Conservation (phyloP, 2,888 invertebrate genomes). For the Stenichneumon culpator region DNA sequence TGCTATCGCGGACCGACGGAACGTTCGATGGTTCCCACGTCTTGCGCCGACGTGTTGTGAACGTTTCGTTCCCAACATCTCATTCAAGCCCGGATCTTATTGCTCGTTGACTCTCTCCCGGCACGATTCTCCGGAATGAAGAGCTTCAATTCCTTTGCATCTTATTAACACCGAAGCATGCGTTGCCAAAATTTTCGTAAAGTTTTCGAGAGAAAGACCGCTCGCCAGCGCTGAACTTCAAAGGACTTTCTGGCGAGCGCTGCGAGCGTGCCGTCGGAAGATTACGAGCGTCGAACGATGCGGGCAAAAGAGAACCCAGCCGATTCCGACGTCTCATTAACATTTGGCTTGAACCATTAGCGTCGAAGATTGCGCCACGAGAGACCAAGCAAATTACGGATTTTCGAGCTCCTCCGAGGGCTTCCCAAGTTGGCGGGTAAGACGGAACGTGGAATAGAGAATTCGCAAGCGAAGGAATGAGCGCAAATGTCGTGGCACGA, state of each 20-base stretch:
- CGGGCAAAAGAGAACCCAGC: neutral
- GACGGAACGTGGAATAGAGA: neutral
- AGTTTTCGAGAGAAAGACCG: conserved; percentile 9
- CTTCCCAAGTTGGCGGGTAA: neutral
- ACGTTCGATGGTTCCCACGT: conserved; percentile 63
- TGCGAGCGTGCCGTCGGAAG: conserved; percentile 44
- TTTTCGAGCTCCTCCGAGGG: neutral
- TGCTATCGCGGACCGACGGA: conserved; percentile 58
- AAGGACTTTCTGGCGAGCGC: conserved; percentile 7
- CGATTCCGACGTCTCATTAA: conserved; percentile 1
- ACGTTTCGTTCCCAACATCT: conserved; percentile 23
- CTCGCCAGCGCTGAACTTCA: neutral
- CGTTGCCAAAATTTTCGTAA: neutral
- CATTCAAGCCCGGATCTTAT: conserved; percentile 25
- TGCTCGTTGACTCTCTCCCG: conserved; percentile 16
- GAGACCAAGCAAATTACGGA: conserved; percentile 7
- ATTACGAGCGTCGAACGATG: conserved; percentile 1
- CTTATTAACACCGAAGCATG: neutral
- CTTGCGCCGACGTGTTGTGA: conserved; percentile 2
- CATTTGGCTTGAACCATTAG: neutral
- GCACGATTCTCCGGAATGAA: conserved; percentile 5
- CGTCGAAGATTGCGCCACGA: conserved; percentile 22
- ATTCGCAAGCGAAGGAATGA: conserved; percentile 7
- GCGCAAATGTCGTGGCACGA: neutral
- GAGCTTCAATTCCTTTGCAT: neutral